These are phyloP conservation scores for Coendou prehensilis DNA, from an alignment of 2,797 vertebrate genomes.

Conservation along the genomic window DNA sequence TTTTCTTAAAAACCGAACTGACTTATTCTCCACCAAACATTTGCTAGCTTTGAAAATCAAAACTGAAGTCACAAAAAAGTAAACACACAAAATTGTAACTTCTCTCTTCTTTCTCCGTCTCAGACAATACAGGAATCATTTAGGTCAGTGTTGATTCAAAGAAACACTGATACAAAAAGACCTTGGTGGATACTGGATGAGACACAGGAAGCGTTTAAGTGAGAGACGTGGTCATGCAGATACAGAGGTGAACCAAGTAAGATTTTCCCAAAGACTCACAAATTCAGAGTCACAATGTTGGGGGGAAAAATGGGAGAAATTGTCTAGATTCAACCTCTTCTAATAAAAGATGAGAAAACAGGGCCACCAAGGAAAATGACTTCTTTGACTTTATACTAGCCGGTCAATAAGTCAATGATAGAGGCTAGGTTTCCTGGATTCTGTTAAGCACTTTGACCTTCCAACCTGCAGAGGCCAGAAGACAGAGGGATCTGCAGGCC, in stretches of 20 bases:
- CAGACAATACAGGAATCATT: not conserved
- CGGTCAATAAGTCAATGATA: not conserved
- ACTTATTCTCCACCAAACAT: not conserved
- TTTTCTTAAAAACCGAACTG: constrained; percentile 8
- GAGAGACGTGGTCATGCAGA: not conserved
- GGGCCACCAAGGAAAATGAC: not conserved
- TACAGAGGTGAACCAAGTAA: not conserved
- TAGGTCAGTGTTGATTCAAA: not conserved
- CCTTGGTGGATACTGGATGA: not conserved
- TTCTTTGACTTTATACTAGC: not conserved
- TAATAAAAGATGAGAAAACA: not conserved
- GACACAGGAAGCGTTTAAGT: not conserved
- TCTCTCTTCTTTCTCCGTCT: not conserved
- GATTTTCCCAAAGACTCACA: not conserved
- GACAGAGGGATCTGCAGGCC: not conserved
- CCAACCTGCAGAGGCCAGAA: not conserved
- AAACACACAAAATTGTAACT: not conserved
- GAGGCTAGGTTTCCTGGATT: not conserved
- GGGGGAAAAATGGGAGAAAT: not conserved
- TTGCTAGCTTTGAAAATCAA: constrained; percentile 43
- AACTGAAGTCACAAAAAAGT: not conserved
- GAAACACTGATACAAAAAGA: not conserved
- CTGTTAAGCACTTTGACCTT: not conserved
- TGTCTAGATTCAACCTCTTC: not conserved
- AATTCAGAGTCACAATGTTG: not conserved